Conservation (phyloP, 2,113 vertebrate genomes). For the Rhineura floridana region DNA sequence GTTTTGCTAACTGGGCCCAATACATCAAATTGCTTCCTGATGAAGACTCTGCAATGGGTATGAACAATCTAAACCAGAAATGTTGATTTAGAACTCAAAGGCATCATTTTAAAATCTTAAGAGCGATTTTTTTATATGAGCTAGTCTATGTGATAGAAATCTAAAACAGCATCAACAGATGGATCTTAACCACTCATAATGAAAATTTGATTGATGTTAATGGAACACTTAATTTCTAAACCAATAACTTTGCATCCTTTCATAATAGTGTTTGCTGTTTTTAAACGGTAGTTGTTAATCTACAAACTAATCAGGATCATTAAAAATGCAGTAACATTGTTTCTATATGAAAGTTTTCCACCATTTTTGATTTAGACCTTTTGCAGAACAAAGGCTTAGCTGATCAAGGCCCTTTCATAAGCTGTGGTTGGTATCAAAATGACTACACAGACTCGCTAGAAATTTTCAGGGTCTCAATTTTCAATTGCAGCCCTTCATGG, state of each 20-base stretch:
- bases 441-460: background rate
- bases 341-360: background rate
- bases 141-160: background rate
- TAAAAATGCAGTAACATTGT: background rate
- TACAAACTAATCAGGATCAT: background rate
- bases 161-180: background rate
- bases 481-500: no score
- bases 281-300: background rate
- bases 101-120: background rate
- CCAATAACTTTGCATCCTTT: background rate
- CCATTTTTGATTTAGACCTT: background rate
- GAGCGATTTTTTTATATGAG: background rate
- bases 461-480: background rate
- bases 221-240: background rate
- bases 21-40: background rate
- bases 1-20: background rate
- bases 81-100: background rate
- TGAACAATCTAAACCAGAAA: background rate
- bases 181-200: background rate
- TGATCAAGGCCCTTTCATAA: background rate
- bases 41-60: background rate
- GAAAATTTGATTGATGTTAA: background rate
- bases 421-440: background rate
- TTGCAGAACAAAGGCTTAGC: background rate
- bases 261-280: background rate